A percentile compares a stretch with the other conserved stretches of the same genome.
Conservation (phyloP, 2,113 vertebrate species). For the Crypturellus undulatus region DNA sequence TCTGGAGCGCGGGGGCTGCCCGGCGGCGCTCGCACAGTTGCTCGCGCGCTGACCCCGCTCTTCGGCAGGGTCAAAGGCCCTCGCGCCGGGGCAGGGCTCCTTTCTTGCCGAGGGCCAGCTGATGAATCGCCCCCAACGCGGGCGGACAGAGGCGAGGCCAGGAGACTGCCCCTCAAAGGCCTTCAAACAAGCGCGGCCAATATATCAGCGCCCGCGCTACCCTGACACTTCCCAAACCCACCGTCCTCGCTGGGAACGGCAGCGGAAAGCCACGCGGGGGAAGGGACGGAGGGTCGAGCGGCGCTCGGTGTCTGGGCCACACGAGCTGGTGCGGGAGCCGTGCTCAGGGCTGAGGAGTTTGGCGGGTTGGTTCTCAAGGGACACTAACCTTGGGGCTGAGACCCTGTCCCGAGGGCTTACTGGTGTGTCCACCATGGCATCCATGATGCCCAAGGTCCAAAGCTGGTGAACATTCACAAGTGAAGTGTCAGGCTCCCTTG, state of each 20-base stretch:
- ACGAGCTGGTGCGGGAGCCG: slow-evolving; percentile 19
- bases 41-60: slow-evolving; percentile 89
- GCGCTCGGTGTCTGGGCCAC: neutral
- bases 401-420: neutral
- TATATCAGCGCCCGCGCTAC: slow-evolving; percentile 92
- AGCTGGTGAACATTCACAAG: neutral
- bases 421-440: neutral
- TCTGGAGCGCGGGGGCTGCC: slow-evolving; percentile 79
- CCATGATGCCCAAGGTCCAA: neutral
- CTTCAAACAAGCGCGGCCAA: slow-evolving; percentile 92
- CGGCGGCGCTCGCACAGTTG: slow-evolving; percentile 87
- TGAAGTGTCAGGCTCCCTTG: neutral
- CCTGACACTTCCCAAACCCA: slow-evolving; percentile 84
- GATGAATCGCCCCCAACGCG: slow-evolving; percentile 91
- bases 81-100: slow-evolving; percentile 87
- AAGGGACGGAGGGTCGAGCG: neutral
- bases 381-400: rapidly evolving
- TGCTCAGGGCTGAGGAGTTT: neutral
- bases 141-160: slow-evolving; percentile 81
- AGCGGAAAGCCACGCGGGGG: slow-evolving; percentile 48
- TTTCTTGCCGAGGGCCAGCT: slow-evolving; percentile 96
- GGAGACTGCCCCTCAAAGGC: slow-evolving; percentile 86
- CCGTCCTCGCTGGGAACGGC: slow-evolving; percentile 81
- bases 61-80: slow-evolving; percentile 95
- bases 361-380: neutral